Evolutionary conservation across 2,888 invertebrate species (phyloP), one percentile per base, ranked within the genome.

Genomic region (Aporophyla lueneburgensis): DNA sequence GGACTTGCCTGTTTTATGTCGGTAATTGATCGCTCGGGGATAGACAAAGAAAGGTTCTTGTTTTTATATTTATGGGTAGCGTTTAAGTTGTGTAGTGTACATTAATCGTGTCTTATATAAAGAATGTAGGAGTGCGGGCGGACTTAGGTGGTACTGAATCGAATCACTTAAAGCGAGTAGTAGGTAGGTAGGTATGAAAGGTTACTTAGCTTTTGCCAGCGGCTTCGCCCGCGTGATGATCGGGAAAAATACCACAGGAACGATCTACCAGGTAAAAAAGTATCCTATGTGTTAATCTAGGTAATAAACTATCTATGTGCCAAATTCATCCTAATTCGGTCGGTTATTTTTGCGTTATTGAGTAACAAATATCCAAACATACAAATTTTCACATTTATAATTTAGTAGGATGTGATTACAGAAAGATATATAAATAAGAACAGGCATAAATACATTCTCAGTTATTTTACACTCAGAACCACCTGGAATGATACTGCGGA

Each of bases 21-120:
- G 49, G 85, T 77, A 76, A 87, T 79, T 86, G 79, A 86, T 79
- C 69, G 79, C 75, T 65, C 40, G 69, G 65, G 79, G 43, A 67
- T 65, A 76, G 62, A 69, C 62, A 73, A 74, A 61, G 62, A 68
- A 71, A 19, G 51, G 33, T 70, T 74, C 27, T 59, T 67, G 61
- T 74, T 81, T 74, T 74, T 68, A 71, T 71, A 46, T 67, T 54
- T 67, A 67, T 56, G 33, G 51, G 51, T 19, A 33, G 24, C 14
- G n/a, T 54, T 80, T 73, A 40, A 66, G 33, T 76, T 59, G 33
- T 49, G 19, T 63, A 43, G 21, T 21, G 63, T 43, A 51, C 43
- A 58, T 46, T 80, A 24, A 59, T 61, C 46, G 12, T 70, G 70
- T 46, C 24, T 53, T 70, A 16, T 46, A 21, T 59, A 53, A 59